phyloP scores from a whole-genome alignment of 1,140 invertebrate species.

The Drosophila paulistorum region DNA sequence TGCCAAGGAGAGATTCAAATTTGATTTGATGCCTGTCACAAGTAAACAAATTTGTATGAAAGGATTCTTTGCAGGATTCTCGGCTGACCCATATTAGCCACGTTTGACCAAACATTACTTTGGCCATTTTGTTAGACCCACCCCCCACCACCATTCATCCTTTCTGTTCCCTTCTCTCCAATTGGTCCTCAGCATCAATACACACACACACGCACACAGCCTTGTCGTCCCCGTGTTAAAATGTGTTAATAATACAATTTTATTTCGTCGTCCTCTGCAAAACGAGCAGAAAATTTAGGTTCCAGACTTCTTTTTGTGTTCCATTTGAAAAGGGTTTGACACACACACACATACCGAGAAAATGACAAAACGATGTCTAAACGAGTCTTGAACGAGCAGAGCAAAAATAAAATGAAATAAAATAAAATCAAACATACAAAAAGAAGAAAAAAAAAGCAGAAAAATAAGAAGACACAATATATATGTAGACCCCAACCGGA shows the following conservation, averaged over 20 bases:
- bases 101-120: conserved; percentile 73
- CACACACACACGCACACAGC: background rate
- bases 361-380: conserved; percentile 79
- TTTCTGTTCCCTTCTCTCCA: background rate
- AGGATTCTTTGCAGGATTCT: conserved; percentile 33
- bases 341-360: conserved; percentile 30
- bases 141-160: background rate
- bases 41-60: conserved; percentile 71
- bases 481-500: background rate
- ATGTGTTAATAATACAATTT: conserved; percentile 81
- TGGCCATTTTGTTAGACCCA: conserved; percentile 33
- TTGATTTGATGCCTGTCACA: conserved; percentile 23
- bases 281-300: conserved; percentile 48
- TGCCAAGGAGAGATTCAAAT: conserved; percentile 19
- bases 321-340: conserved; percentile 78
- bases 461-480: background rate
- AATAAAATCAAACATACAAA: conserved; percentile 45
- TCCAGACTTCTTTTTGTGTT: conserved; percentile 41
- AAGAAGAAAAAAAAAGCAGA: background rate
- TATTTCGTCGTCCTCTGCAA: conserved; percentile 51
- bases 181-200: too few species aligned
- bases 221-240: conserved; percentile 26
- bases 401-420: conserved; percentile 56
- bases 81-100: conserved; percentile 55
- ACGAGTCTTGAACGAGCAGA: conserved; percentile 69